Base-by-base conservation (phyloP, 2,888 invertebrate species). In the Volucella inflata region DNA sequence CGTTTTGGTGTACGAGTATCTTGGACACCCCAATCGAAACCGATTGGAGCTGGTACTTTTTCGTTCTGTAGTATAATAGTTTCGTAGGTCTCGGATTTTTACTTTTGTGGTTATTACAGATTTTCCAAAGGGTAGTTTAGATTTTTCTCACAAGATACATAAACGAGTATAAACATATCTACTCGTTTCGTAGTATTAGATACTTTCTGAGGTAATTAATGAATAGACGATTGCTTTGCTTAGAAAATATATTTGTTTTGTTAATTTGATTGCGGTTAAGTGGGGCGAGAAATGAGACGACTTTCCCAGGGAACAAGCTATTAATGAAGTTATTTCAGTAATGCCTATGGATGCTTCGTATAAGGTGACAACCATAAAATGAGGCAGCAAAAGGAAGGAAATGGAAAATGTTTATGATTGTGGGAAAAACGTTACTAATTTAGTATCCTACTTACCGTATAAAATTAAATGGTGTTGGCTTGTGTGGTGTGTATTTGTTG, bases 141-240 rank as follows among this genome's bases (percentile, higher is more conserved):
- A 78, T 72, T 78, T 80, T 71, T 75, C 64, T 53, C 53, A 65
- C 30, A 30, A 30, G 30, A 30, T 30, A n/a, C n/a, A n/a, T n/a
- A n/a, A n/a, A n/a, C n/a, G n/a, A n/a, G n/a, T n/a, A 79, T 71
- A 62, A 57, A 70, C 8, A 38, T n/a, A 64, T 8, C 16, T 48
- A 8, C 4, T 46, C 3, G 46, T n/a, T n/a, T n/a, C n/a, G n/a
- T n/a, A 30, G 46, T 65, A 68, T 64, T 64, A 62, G 78, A 78
- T 78, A 78, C 70, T 64, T 71, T 70, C 50, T 14, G 48, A 40
- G 68, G 76, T 64, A 85, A 81, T 85, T 85, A 85, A 85, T 85
- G 85, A 85, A 85, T 85, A 85, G 85, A 60, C 85, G 85, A 85
- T 77, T 11, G 80, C 55, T 64, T 81, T 72, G 71, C 38, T 85